Conservation (phyloP, 2,797 vertebrate genomes). For the Caiman crocodilus region DNA sequence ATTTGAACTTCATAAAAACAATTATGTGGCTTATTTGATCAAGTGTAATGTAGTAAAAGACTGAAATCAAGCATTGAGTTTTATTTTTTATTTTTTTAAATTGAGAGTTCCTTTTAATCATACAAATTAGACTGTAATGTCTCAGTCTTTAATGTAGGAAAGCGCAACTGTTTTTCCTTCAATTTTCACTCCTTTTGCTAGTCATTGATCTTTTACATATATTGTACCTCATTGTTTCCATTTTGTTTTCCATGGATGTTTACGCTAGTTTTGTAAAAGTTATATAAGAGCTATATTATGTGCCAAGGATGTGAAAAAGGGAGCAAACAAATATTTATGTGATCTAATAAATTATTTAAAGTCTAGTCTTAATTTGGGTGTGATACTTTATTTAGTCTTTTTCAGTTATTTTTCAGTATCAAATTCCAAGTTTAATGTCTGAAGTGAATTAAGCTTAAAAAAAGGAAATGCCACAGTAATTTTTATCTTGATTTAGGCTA, state of each 20-base stretch:
- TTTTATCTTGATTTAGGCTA: not conserved
- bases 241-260: conserved; percentile 73
- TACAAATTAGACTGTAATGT: conserved; percentile 47
- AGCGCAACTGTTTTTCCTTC: conserved; percentile 28
- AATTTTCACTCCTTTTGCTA: conserved; percentile 56
- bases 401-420: conserved; percentile 10
- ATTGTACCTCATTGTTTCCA: conserved; percentile 24
- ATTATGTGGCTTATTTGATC: conserved; percentile 60
- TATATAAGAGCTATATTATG: conserved; percentile 72
- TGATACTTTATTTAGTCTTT: conserved; percentile 46
- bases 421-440: not conserved
- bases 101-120: conserved; percentile 49
- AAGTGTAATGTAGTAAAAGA: conserved; percentile 64
- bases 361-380: conserved; percentile 40
- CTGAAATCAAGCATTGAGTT: conserved; percentile 58
- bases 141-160: conserved; percentile 21
- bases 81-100: conserved; percentile 57
- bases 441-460: not conserved
- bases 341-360: conserved; percentile 81
- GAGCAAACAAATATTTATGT: conserved; percentile 78
- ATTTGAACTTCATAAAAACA: conserved; percentile 4
- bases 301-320: conserved; percentile 78
- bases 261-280: conserved; percentile 77
- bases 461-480: too few species aligned
- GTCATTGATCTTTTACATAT: conserved; percentile 66